Base-by-base conservation (phyloP, 2,113 vertebrate genomes). In the Parotia lawesii region DNA sequence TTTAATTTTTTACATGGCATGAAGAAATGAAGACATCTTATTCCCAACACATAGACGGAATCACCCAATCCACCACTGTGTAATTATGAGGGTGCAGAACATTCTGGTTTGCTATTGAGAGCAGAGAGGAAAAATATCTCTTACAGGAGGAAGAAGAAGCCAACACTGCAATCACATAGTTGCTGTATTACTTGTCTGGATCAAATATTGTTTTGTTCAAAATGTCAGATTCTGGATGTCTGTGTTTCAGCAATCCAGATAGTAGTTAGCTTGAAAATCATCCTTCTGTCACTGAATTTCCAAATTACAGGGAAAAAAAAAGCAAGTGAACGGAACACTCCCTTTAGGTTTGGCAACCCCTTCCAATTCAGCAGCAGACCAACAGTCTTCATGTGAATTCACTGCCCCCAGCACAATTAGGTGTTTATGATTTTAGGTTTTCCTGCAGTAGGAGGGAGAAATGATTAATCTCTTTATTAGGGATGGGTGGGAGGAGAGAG, bases 241-340 rank as follows among this genome's bases (percentile, higher is more conserved):
- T 95, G 70, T 93, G 74, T 81, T 86, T 90, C 94, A 93, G 90
- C 88, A 95, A 95, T 93, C 84, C 94, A 95, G 91, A 94, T 29
- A 96, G 45, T 58, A 96, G 92, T 95, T 87, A 94, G 81, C 91
- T 85, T 94, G 81, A 89, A 95, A 96, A 91, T 89, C 96, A 95
- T 95, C 96, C 95, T 96, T 97, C 94, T 96, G 96, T 94, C 91
- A 92, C 84, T 85, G 92, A 93, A 96, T 96, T 96, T 96, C 86
- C 81, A 95, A 91, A 96, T 96, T 93, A 66, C 42, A 65, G 53
- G 27, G 6, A 0, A 37, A 74, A 86, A 86, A 80, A 93, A 85
- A 62, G 7, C 9, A 16, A 87, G 53, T 64, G 83, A 89, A 94
- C 87, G 80, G 74, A 93, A 62, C 61, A 91, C 50, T 81, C 61